These are phyloP conservation scores for Chloroceryle inda DNA, from an alignment of 2,797 vertebrate genomes.

Conservation along the genomic window DNA sequence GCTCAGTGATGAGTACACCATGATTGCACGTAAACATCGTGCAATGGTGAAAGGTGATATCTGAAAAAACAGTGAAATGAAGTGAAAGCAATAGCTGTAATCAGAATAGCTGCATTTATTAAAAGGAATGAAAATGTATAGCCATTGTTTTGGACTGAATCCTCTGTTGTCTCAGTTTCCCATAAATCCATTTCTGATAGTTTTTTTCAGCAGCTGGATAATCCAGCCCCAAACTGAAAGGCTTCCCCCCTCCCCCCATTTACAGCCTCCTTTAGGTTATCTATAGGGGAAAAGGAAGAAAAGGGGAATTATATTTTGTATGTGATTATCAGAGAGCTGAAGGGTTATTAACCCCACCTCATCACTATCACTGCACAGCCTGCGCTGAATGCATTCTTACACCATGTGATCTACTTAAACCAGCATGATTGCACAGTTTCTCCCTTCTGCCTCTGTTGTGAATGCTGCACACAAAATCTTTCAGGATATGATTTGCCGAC, in stretches of 20 bases:
- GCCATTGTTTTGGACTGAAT: conserved; percentile 10
- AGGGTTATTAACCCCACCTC: neutral
- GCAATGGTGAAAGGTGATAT: conserved; percentile 10
- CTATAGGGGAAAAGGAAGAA: neutral
- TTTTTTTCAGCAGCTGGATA: conserved; percentile 15
- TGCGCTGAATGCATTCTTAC: neutral
- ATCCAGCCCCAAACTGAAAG: neutral
- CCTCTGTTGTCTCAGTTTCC: neutral
- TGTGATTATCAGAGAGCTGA: neutral
- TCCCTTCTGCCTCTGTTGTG: neutral
- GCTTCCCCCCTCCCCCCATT: neutral
- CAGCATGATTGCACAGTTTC: neutral
- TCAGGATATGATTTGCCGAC: neutral
- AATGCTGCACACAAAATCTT: neutral
- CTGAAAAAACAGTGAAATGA: conserved; percentile 19
- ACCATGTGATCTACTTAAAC: neutral
- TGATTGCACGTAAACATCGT: neutral
- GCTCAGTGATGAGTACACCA: neutral
- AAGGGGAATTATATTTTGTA: neutral
- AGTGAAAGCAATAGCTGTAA: conserved; percentile 4
- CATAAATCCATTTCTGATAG: neutral
- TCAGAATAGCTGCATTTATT: neutral
- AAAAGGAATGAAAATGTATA: neutral
- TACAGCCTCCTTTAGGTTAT: neutral
- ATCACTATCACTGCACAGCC: neutral